Conservation (phyloP, 1,140 invertebrate genomes). For the Dendrolimus punctatus region DNA sequence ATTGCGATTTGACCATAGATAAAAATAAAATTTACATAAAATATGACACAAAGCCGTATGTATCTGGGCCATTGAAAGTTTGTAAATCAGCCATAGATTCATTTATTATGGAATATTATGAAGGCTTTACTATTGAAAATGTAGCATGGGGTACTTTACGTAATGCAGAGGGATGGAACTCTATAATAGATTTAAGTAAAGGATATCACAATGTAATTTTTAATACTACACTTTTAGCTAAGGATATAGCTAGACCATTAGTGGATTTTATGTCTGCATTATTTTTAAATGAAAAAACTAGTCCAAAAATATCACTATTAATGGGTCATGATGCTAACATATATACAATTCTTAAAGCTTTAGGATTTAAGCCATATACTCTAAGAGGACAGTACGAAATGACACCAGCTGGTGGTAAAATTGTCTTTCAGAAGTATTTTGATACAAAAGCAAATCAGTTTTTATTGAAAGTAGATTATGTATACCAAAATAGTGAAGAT, state of each 20-base stretch:
- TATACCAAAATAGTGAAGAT: slow-evolving; percentile 43
- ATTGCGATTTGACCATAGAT: slow-evolving; percentile 35
- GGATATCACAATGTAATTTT: slow-evolving; percentile 46
- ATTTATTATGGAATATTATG: slow-evolving; percentile 56
- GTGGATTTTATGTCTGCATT: slow-evolving; percentile 33
- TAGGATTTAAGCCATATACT: slow-evolving; percentile 34
- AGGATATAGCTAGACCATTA: slow-evolving; percentile 37
- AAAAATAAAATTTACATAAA: slow-evolving; percentile 28
- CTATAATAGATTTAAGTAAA: slow-evolving; percentile 27
- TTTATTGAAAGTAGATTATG: slow-evolving; percentile 40
- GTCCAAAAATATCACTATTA: slow-evolving; percentile 29
- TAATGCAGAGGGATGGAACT: slow-evolving; percentile 25
- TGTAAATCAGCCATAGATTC: slow-evolving; percentile 45
- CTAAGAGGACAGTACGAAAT: slow-evolving; percentile 40
- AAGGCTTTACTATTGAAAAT: slow-evolving; percentile 33
- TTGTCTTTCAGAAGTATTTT: slow-evolving; percentile 51
- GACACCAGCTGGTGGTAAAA: slow-evolving; percentile 49
- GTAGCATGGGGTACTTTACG: slow-evolving; percentile 48
- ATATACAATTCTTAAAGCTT: slow-evolving; percentile 31
- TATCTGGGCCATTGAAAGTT: slow-evolving; percentile 43
- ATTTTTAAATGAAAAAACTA: slow-evolving; percentile 21
- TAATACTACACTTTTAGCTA: slow-evolving; percentile 34
- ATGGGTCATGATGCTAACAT: slow-evolving; percentile 54
- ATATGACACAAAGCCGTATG: slow-evolving; percentile 31
- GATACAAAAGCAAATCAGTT: slow-evolving; percentile 20